Evolutionary conservation across 2,113 vertebrate genomes (phyloP).

Genomic region (Clinocottus analis): DNA sequence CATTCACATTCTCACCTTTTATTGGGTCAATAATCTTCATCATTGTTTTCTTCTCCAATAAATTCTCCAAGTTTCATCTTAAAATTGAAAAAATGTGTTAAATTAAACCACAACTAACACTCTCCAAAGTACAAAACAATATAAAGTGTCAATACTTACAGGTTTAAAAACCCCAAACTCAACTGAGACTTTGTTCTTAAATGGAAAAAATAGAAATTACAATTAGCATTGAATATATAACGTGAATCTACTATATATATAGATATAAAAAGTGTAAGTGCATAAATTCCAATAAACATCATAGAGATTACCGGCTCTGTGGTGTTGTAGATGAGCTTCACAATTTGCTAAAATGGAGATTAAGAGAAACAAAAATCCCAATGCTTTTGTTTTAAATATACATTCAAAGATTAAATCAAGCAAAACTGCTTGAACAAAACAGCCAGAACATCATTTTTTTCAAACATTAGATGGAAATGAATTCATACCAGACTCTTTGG

Average conservation of each 20-base stretch:
- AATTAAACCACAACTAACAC: not conserved
- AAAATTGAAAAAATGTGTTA: slow-evolving; percentile 1
- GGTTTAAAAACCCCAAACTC: slow-evolving; percentile 56
- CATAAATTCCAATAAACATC: not conserved
- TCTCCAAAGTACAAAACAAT: not conserved
- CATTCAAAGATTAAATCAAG: not conserved
- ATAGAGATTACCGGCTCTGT: slow-evolving; percentile 54
- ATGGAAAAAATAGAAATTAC: not conserved
- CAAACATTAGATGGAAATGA: not conserved
- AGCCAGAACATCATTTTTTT: not conserved
- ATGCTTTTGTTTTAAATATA: slow-evolving; percentile 6
- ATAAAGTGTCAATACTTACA: slow-evolving; percentile 60
- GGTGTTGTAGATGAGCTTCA: slow-evolving; percentile 65
- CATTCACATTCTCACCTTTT: slow-evolving; percentile 8
- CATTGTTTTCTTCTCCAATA: not conserved
- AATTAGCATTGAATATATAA: not conserved
- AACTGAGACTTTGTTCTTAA: slow-evolving; percentile 55
- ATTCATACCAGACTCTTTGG: not conserved
- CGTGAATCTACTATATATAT: not conserved
- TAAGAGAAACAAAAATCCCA: not conserved
- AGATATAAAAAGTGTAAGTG: not conserved
- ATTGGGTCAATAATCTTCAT: not conserved
- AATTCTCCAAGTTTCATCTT: not conserved
- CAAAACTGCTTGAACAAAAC: not conserved
- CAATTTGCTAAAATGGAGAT: slow-evolving; percentile 50